Evolutionary conservation across 2,113 vertebrate genomes (phyloP).

Genomic region (Argyrosomus japonicus): DNA sequence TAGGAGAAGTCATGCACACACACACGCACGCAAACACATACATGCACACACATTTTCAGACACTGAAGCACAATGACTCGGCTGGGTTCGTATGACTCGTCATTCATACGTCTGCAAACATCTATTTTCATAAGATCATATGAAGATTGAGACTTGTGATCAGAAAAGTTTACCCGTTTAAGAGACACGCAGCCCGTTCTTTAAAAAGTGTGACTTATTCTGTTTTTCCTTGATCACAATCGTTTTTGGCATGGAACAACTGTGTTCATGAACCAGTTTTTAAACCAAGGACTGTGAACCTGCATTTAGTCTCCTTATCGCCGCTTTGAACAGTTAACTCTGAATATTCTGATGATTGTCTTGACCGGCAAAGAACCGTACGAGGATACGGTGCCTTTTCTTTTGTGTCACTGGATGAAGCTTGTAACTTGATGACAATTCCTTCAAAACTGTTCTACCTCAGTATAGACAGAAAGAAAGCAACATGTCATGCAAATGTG

Average conservation of each 20-base stretch:
- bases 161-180: not conserved
- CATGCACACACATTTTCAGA: not conserved
- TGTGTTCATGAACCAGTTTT: too few species aligned
- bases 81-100: not conserved
- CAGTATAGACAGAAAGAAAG: too few species aligned
- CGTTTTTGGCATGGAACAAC: not conserved
- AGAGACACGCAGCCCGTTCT: not conserved
- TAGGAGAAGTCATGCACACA: not conserved
- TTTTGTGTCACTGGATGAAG: not conserved
- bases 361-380: not conserved
- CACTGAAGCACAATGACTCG: constrained; percentile 28
- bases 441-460: not conserved
- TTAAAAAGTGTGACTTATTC: not conserved
- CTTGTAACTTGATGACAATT: too few species aligned
- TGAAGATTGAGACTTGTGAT: constrained; percentile 3
- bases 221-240: not conserved
- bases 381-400: not conserved
- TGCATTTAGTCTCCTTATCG: not conserved
- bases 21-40: not conserved
- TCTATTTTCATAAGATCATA: constrained; percentile 12
- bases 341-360: not conserved
- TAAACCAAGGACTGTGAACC: not conserved
- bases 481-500: too few species aligned
- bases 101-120: not conserved
- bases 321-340: not conserved